Conservation (phyloP, 2,797 vertebrate genomes). For the Rhabdophis nuchalis region DNA sequence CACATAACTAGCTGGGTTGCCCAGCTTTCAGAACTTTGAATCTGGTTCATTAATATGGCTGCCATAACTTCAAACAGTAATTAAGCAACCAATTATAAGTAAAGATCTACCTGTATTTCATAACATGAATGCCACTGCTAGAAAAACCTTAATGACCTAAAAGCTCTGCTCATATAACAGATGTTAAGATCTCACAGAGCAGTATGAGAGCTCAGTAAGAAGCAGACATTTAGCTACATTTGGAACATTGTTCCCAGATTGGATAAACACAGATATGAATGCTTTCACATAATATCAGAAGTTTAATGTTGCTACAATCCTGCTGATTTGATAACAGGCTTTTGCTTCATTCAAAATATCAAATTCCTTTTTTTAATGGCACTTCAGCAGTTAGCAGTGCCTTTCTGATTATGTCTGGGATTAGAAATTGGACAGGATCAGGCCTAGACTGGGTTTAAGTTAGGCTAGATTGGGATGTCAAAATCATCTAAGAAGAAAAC, state of each 20-base stretch:
- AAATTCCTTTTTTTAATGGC: not conserved
- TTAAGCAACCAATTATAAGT: not conserved
- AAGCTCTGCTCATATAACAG: not conserved
- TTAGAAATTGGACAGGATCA: not conserved
- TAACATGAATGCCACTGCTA: not conserved
- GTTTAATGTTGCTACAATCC: not conserved
- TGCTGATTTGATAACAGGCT: not conserved
- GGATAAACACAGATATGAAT: not conserved
- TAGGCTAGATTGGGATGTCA: not conserved
- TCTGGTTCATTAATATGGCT: not conserved
- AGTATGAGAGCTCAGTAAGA: not conserved
- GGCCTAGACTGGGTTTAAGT: not conserved
- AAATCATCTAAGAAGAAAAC: not conserved
- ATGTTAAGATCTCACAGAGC: not conserved
- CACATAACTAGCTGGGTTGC: not conserved
- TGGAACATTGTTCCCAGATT: not conserved
- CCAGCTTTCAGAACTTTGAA: not conserved
- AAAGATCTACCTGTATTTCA: not conserved
- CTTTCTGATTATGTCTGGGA: not conserved
- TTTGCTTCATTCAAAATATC: not conserved
- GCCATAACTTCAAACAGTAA: not conserved
- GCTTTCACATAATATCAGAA: not conserved
- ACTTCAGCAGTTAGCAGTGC: not conserved
- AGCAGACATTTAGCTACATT: not conserved
- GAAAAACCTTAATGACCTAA: not conserved